Evolutionary conservation across 1,140 invertebrate genomes (phyloP), one percentile per base, ranked within the genome.

Genomic region (Ceratosolen fusciceps): DNA sequence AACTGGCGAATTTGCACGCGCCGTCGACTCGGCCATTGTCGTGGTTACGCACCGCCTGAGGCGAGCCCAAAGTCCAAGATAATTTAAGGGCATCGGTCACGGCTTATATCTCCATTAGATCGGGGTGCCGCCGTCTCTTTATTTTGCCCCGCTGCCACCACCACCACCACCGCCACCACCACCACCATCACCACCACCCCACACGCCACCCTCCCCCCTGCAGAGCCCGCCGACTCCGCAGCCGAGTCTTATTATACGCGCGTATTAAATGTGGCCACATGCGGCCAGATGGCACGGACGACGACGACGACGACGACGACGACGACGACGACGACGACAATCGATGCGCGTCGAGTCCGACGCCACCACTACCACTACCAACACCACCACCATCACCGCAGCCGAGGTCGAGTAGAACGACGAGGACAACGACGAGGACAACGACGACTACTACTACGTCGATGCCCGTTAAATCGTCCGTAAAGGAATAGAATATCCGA

Each of bases 61-160:
- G 16, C 24, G 10, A 73, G 31, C 68, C 43, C 68, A 26, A 65
- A 79, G 73, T 79, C 77, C 77, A 65, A 79, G 60, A 74, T 73
- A 79, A 79, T 79, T 67, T 79, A 67, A 79, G 54, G 70, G 47
- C 26, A 80, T 80, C 62, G 60, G 78, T 80, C 72, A 80, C 72
- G 78, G 47, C 49, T 70, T 74, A 70, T 70, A 74, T 80, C 78
- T 80, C 72, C 72, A 74, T 80, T 74, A 67, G 58, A 73, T 43
- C 58, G 37, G 70, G 49, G 58, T n/a, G 39, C 39, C 39, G 39
- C 77, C 39, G 60, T n/a, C n/a, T n/a, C n/a, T n/a, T n/a, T n/a
- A n/a, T n/a, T n/a, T n/a, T n/a, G n/a, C n/a, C n/a, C n/a, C n/a
- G n/a, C n/a, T n/a, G n/a, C n/a, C n/a, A n/a, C n/a, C n/a, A n/a